Percentiles rank a stretch among this genome's conserved stretches.
Evolutionary conservation across 1,140 invertebrate species (phyloP).

Genomic region (Megalopta genalis): DNA sequence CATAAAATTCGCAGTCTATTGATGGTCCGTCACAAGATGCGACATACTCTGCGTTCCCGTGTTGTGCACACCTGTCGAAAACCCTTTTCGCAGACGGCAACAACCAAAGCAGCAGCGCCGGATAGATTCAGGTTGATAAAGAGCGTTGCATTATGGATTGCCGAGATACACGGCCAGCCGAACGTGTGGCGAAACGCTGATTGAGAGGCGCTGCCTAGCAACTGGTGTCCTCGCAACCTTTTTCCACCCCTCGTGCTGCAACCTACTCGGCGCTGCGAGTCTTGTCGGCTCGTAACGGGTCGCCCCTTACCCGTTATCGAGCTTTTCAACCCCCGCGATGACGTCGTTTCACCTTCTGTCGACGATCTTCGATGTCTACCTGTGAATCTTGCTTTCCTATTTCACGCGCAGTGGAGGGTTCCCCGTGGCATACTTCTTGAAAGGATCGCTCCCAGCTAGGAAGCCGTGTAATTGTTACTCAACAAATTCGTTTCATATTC

Average conservation of each 20-base stretch:
- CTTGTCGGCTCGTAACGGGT: slow-evolving; percentile 21
- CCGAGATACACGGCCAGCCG: slow-evolving; percentile 60
- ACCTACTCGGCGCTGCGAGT: slow-evolving; percentile 16
- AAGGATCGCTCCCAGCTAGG: too few species aligned
- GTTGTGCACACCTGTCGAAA: too few species aligned
- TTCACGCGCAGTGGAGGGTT: too few species aligned
- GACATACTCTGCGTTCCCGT: not conserved
- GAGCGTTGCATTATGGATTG: slow-evolving; percentile 70
- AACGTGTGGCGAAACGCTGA: slow-evolving; percentile 69
- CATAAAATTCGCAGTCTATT: too few species aligned
- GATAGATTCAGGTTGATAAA: slow-evolving; percentile 65
- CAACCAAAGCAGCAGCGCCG: slow-evolving; percentile 54
- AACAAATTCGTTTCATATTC: too few species aligned
- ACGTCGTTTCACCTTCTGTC: slow-evolving; percentile 40
- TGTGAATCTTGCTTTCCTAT: not conserved
- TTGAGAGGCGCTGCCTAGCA: slow-evolving; percentile 77
- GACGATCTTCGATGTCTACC: slow-evolving; percentile 20
- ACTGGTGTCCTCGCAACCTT: slow-evolving; percentile 75
- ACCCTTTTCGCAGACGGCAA: slow-evolving; percentile 29
- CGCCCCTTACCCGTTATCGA: slow-evolving; percentile 3
- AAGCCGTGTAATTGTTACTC: too few species aligned
- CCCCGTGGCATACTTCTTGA: too few species aligned
- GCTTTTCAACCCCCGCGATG: slow-evolving; percentile 2
- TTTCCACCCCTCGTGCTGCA: slow-evolving; percentile 45
- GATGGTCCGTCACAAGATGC: too few species aligned